Base-by-base conservation (phyloP, 2,888 invertebrate species). In the Sminthurinus aureus region DNA sequence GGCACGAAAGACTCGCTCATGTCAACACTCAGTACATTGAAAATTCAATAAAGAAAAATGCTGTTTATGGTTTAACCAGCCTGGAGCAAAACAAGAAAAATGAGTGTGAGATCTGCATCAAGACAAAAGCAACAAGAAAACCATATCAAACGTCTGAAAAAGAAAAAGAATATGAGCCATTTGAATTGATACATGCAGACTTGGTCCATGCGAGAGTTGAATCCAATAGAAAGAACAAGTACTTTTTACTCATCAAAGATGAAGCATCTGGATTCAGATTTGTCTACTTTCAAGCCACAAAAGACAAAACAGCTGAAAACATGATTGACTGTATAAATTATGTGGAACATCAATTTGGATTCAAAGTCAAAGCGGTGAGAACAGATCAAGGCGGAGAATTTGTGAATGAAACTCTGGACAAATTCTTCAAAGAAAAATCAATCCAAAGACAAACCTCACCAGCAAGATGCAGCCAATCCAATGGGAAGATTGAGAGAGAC, bases 381-480 rank as follows among this genome's bases (percentile, higher is more conserved):
- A 38, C 80, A 0, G 86, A 87, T 67, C 67, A 81, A 13, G 87
- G 84, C 8, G 71, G 38, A 9, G 86, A 86, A 58, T 87, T 85
- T 80, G 75, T 79, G 0, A 81, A 75, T 64, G 20, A 73, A 2
- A 81, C 86, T n/a, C 88, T 90, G 51, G 85, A 88, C 9, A 69
- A 84, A 8, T 89, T 84, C 81, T 75, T 89, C 51, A 85, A 85
- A 83, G 80, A 74, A 22, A 82, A 86, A 76, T 89, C 89, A 4
- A 90, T 90, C 18, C 74, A 75, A 13, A 89, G 90, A 84, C 88
- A 90, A 84, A 84, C 82, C 18, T 89, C 90, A 0, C 86, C 87
- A 0, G 86, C 89, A 0, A 89, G 90, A 69, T 89, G 87, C 0
- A 90, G 89, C 0, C 87, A 90, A 81, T 89, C 90, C 76, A 90